phyloP scores from a whole-genome alignment of 2,113 vertebrate genomes.

The Microcebus lehilahytsara region DNA sequence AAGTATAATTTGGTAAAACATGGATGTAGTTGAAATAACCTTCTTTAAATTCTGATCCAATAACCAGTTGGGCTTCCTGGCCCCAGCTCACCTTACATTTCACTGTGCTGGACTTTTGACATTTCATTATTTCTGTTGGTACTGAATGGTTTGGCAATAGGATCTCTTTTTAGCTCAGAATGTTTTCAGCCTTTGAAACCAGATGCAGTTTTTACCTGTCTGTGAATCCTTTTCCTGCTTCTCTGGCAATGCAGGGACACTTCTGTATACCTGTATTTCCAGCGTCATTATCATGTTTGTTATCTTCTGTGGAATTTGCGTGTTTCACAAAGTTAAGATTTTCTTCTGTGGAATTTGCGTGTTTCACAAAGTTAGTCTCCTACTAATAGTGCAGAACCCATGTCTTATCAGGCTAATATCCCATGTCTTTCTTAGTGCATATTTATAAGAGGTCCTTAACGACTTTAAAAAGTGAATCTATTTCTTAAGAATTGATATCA shows the following conservation, averaged over 20 bases:
- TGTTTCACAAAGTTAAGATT: neutral
- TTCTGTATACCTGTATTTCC: too few species aligned
- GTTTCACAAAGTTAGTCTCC: neutral
- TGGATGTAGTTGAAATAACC: neutral
- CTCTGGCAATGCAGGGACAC: neutral
- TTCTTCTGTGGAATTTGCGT: neutral
- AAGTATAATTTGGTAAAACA: neutral
- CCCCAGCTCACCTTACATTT: too few species aligned
- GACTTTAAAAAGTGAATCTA: neutral
- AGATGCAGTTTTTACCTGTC: neutral
- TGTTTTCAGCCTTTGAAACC: neutral
- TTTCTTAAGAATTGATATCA: neutral
- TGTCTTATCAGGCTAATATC: neutral
- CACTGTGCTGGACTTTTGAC: too few species aligned
- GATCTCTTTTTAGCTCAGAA: neutral
- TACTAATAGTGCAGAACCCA: accelerated
- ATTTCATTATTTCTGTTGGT: neutral
- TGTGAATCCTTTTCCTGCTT: neutral
- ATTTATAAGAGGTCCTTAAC: neutral
- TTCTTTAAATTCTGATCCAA: neutral
- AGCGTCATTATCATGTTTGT: accelerated
- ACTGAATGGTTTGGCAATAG: neutral
- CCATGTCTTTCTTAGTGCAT: neutral
- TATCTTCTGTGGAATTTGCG: neutral
- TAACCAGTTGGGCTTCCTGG: neutral